These are phyloP conservation scores for Portevinia maculata DNA, from an alignment of 2,888 invertebrate genomes.

Conservation along the genomic window DNA sequence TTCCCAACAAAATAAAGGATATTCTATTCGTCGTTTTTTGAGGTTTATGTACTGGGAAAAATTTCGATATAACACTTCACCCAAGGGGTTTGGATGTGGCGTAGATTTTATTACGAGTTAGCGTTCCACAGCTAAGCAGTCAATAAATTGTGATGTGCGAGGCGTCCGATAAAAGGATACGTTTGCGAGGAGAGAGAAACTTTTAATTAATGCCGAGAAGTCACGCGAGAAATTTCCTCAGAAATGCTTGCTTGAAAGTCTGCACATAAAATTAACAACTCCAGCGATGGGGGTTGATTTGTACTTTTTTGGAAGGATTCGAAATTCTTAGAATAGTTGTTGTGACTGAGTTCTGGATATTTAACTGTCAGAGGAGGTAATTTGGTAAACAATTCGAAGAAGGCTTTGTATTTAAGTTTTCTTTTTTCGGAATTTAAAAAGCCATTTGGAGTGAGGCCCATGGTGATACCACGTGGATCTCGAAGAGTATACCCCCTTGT, in stretches of 20 bases:
- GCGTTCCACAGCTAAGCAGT: constrained; percentile 23
- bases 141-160: constrained; percentile 56
- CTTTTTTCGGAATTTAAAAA: no score
- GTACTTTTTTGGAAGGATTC: constrained; percentile 33
- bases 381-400: neutral
- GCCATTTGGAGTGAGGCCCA: no score
- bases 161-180: constrained; percentile 32
- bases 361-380: constrained; percentile 2
- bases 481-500: no score
- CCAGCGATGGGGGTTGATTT: constrained; percentile 3
- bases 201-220: constrained; percentile 71
- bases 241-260: constrained; percentile 50
- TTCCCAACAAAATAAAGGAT: constrained; percentile 40
- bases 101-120: constrained; percentile 21
- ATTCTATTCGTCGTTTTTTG: constrained; percentile 17
- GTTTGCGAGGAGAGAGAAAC: constrained; percentile 27
- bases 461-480: no score
- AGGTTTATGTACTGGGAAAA: constrained; percentile 3
- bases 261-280: constrained; percentile 46
- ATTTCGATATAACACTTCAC: neutral
- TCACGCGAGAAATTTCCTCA: constrained; percentile 73
- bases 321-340: constrained; percentile 54
- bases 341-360: constrained; percentile 5
- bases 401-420: neutral
- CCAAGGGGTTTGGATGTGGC: constrained; percentile 1